Percentiles rank a stretch among this genome's conserved stretches.
These are phyloP conservation scores for Panurus biarmicus DNA, from an alignment of 2,113 vertebrate species.

Conservation along the genomic window DNA sequence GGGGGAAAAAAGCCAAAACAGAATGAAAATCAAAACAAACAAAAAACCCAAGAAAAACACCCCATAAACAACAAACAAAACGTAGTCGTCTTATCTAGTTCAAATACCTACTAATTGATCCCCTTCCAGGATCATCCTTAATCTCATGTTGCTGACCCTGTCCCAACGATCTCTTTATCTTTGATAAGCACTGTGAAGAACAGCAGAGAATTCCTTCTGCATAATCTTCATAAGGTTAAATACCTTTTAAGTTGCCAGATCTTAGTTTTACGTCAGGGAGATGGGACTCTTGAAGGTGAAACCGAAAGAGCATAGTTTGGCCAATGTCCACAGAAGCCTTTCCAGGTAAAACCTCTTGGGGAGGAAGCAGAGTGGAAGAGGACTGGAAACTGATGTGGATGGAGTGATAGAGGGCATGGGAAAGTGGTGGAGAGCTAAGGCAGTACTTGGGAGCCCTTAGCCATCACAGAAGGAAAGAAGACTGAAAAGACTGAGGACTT, in stretches of 20 bases:
- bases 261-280: neutral
- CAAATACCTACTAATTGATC: neutral
- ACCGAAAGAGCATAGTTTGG: neutral
- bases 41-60: neutral
- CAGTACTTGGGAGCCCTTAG: neutral
- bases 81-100: neutral
- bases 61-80: neutral
- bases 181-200: neutral
- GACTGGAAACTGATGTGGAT: neutral
- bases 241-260: neutral
- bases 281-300: neutral
- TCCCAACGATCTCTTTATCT: neutral
- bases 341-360: neutral
- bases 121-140: neutral
- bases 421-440: neutral
- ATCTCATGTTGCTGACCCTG: neutral
- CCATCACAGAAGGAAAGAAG: neutral
- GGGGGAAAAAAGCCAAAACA: neutral
- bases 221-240: neutral
- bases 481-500: neutral
- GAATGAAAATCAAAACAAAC: neutral
- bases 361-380: neutral
- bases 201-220: neutral
- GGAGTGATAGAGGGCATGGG: neutral
- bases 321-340: neutral